Base-by-base conservation (phyloP, 2,797 vertebrate species). In the Babyrousa celebensis region DNA sequence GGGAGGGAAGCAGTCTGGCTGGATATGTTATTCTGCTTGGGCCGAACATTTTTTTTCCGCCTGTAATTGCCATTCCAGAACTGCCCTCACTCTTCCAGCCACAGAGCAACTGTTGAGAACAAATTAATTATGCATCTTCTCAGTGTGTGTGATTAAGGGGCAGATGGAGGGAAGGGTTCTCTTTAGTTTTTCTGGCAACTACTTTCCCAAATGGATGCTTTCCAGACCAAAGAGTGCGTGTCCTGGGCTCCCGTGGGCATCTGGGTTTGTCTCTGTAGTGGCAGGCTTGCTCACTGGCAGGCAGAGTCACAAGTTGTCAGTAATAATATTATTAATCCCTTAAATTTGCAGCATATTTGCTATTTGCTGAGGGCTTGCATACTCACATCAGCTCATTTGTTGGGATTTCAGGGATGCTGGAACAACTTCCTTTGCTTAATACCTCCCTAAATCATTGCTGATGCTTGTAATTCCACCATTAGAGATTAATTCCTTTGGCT, bases 71-170 rank as follows among this genome's bases (percentile, higher is more conserved):
- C 98, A 98, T 98, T 98, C 97, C 96, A 98, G 97, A 98, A 98
- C 97, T 98, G 98, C 96, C 98, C 95, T 98, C 94, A 97, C 0
- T 6, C 97, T 97, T 97, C 90, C 40, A 91, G 98, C 95, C 96
- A 77, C 97, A 97, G 98, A 98, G 97, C 97, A 98, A 98, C 97
- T 97, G 97, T 97, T 98, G 97, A 97, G 98, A 97, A 98, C 97
- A 98, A 98, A 98, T 98, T 98, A 98, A 98, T 98, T 98, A 98
- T 98, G 98, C 97, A 98, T 97, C 97, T 96, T 98, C 96, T 98
- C 7, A 10, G 97, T 98, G 97, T 97, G 98, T 98, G 97, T 98
- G 98, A 98, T 98, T 98, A 98, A 98, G 97, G 96, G 97, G 85
- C 96, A 97, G 97, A 98, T 97, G 97, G 97, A 98, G 91, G 91